phyloP scores from a whole-genome alignment of 2,888 invertebrate genomes.

The Dicranocentrus wangi region DNA sequence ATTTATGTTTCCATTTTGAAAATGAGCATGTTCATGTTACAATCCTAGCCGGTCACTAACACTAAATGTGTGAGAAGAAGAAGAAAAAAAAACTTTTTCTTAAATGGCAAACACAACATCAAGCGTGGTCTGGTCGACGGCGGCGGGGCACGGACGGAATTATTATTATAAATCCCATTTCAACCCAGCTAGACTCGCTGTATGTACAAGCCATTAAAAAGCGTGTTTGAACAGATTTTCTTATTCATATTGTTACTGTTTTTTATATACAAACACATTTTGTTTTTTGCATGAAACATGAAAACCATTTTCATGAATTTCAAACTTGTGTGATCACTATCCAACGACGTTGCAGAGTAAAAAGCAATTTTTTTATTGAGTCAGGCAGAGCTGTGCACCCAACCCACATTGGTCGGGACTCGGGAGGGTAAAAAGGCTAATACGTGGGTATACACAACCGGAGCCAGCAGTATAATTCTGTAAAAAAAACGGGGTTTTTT shows the following conservation, averaged over 20 bases:
- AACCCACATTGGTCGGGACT: neutral
- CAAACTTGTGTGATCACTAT: constrained; percentile 36
- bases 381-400: too few species aligned
- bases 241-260: too few species aligned
- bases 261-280: constrained; percentile 2
- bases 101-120: neutral
- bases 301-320: constrained; percentile 32
- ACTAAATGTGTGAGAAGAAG: neutral
- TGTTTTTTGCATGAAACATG: constrained; percentile 36
- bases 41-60: neutral
- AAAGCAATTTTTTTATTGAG: constrained; percentile 36
- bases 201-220: constrained; percentile 59
- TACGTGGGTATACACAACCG: neutral
- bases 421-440: constrained; percentile 37
- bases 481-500: constrained; percentile 53
- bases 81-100: constrained; percentile 9
- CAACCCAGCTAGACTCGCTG: too few species aligned
- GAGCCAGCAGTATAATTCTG: constrained; percentile 44
- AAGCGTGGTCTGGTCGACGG: too few species aligned
- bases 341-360: neutral
- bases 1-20: constrained; percentile 59
- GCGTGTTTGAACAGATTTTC: constrained; percentile 60
- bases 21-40: constrained; percentile 51
- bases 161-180: neutral
- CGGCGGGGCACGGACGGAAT: neutral